phyloP scores from a whole-genome alignment of 2,113 vertebrate species.

The Dolichallabes microphthalmus region DNA sequence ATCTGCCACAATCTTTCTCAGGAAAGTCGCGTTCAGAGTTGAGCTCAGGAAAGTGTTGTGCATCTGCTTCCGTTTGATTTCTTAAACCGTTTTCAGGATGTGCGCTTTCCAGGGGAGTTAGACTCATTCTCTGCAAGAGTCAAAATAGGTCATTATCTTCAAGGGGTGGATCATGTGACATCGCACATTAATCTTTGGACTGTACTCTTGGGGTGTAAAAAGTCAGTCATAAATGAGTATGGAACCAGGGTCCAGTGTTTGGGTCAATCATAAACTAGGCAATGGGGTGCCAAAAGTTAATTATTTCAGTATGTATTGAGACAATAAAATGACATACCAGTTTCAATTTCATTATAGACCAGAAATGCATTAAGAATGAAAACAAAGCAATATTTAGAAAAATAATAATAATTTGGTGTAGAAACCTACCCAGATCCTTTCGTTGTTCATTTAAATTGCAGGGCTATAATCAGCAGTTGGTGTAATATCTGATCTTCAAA shows the following conservation, averaged over 20 bases:
- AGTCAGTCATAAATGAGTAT: constrained; percentile 28
- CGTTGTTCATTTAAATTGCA: not conserved
- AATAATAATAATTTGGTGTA: not conserved
- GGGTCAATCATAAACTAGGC: constrained; percentile 48
- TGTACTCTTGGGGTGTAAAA: constrained; percentile 34
- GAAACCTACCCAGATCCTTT: not conserved
- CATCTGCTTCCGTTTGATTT: not conserved
- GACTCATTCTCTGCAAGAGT: not conserved
- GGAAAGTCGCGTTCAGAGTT: not conserved
- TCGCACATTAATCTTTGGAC: constrained; percentile 40
- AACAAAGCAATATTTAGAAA: not conserved
- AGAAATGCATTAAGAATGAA: not conserved
- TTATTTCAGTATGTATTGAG: not conserved
- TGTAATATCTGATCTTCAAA: constrained; percentile 1
- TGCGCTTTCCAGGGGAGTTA: not conserved
- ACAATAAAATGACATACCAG: not conserved
- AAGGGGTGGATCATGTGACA: constrained; percentile 23
- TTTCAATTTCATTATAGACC: not conserved
- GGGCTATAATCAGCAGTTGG: not conserved
- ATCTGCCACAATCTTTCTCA: not conserved
- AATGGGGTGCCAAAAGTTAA: constrained; percentile 27
- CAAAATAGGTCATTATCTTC: not conserved
- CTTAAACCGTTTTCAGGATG: not conserved
- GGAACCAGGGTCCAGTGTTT: constrained; percentile 27
- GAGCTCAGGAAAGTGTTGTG: not conserved